Conservation (phyloP, 2,797 vertebrate species). For the Heterohyrax brucei region DNA sequence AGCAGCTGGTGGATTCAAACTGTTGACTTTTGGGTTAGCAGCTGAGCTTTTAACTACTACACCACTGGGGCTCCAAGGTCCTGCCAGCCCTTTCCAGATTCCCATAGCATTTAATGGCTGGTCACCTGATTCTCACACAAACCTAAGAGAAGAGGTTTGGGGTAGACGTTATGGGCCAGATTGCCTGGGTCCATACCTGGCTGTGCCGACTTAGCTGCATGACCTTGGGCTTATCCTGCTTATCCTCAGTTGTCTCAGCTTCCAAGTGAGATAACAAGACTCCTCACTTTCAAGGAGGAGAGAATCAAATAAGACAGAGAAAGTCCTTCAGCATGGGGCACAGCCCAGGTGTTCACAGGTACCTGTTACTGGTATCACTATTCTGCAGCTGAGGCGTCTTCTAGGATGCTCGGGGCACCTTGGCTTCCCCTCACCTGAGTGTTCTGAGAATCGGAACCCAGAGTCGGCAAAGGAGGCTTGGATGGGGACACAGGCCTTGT, state of each 20-base stretch:
- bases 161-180: accelerated
- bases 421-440: neutral
- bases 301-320: neutral
- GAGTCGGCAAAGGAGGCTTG: neutral
- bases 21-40: too few relatives aligned
- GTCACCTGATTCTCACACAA: neutral
- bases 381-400: neutral
- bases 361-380: neutral
- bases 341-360: neutral
- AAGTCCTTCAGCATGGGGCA: neutral
- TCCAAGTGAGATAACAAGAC: too few relatives aligned
- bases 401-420: neutral
- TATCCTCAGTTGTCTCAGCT: neutral
- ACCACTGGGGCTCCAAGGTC: too few relatives aligned
- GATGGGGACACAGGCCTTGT: neutral
- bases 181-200: neutral
- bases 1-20: too few relatives aligned
- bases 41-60: too few relatives aligned
- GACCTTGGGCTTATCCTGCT: neutral
- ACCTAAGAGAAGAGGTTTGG: neutral
- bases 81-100: neutral
- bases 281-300: neutral
- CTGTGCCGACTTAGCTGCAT: neutral
- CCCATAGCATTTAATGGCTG: accelerated
- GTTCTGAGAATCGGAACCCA: neutral